Evolutionary conservation across 2,888 invertebrate genomes (phyloP).

Genomic region (Pomacea canaliculata): DNA sequence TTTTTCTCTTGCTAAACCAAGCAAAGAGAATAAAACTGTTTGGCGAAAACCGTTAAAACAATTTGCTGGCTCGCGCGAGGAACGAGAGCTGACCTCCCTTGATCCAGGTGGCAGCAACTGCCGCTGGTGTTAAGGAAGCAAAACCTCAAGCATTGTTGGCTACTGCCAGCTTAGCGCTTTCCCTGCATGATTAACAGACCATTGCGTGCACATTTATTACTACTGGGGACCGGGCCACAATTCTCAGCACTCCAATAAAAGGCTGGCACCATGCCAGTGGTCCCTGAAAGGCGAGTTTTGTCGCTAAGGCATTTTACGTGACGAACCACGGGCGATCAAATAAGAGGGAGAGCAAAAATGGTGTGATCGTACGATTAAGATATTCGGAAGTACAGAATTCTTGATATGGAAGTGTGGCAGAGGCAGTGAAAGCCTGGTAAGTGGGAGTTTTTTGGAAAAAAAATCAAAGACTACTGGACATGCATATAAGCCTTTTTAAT

Average conservation of each 20-base stretch:
- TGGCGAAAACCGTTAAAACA: too few relatives aligned
- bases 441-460: too few relatives aligned
- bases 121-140: conserved; percentile 21
- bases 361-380: too few relatives aligned
- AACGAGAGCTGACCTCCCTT: conserved; percentile 8
- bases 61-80: too few relatives aligned
- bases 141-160: conserved; percentile 13
- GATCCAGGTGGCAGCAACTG: conserved; percentile 15
- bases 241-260: background rate
- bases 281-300: conserved; percentile 7
- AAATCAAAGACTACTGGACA: too few relatives aligned
- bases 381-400: too few relatives aligned
- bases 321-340: background rate
- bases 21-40: too few relatives aligned
- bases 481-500: too few relatives aligned
- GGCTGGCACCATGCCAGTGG: conserved; percentile 23
- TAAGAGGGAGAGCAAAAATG: too few relatives aligned
- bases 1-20: too few relatives aligned
- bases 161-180: background rate
- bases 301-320: conserved; percentile 7
- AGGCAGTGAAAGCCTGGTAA: too few relatives aligned
- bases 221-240: background rate
- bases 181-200: background rate
- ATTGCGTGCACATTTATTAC: background rate
- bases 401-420: too few relatives aligned